phyloP scores from a whole-genome alignment of 2,797 vertebrate genomes.

The Tokudaia muenninki region DNA sequence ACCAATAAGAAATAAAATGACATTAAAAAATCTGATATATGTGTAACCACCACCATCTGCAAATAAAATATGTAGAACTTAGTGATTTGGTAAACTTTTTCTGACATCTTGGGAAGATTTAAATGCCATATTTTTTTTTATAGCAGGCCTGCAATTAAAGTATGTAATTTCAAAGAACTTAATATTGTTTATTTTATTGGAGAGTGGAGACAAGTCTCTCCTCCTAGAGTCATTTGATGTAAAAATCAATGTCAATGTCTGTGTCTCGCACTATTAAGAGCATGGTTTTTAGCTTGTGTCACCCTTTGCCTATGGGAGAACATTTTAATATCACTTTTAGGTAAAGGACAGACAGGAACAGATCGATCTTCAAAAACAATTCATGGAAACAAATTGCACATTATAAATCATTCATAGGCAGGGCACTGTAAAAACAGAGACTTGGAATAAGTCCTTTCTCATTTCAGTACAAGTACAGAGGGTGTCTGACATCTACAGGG shows the following conservation, averaged over 20 bases:
- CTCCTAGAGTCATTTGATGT: constrained; percentile 56
- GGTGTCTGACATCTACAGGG: constrained; percentile 88
- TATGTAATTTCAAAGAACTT: constrained; percentile 66
- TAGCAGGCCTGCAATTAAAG: constrained; percentile 22
- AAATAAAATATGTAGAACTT: constrained; percentile 22
- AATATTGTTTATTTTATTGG: constrained; percentile 67
- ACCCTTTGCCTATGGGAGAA: constrained; percentile 43
- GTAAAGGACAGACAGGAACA: constrained; percentile 53
- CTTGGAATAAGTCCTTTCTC: constrained; percentile 93
- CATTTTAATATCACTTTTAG: constrained; percentile 61
- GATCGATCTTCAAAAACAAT: constrained; percentile 64
- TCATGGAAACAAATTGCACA: constrained; percentile 59
- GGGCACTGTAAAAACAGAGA: constrained; percentile 90
- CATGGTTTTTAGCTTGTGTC: constrained; percentile 1
- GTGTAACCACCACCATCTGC: constrained; percentile 15
- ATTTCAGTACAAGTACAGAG: constrained; percentile 86
- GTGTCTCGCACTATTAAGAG: constrained; percentile 49
- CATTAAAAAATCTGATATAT: constrained; percentile 55
- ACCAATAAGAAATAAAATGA: constrained; percentile 25
- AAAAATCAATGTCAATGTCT: constrained; percentile 53
- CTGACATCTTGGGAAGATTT: constrained; percentile 44
- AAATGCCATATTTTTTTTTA: constrained; percentile 26
- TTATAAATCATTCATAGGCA: constrained; percentile 63
- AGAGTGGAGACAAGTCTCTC: constrained; percentile 11
- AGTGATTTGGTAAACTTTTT: constrained; percentile 47